Base-by-base conservation (phyloP, 2,113 vertebrate genomes). In the Prochilodus magdalenae region DNA sequence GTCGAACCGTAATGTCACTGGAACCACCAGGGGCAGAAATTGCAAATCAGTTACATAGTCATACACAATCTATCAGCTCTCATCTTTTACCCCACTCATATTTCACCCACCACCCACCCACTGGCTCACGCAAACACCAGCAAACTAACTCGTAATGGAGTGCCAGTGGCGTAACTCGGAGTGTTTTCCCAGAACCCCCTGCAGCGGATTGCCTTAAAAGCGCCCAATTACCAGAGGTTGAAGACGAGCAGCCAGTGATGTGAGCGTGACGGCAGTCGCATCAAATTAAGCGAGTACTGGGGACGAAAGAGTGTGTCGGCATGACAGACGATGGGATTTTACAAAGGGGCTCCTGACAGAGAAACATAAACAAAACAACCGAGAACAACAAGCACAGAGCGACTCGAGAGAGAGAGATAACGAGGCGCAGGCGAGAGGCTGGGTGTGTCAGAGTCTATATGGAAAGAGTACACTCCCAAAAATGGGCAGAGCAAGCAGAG, bases 221-320 rank as follows among this genome's bases (percentile, higher is more conserved):
- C 59, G 33, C 66, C 79, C 83, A 90, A 91, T 91, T 88, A 89
- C 27, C 49, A 77, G 78, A 85, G 82, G 86, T 86, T 75, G 80
- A 86, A 77, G 84, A 84, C 71, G 60, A 83, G 73, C 4, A 84
- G 74, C 82, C 83, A 82, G 85, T 76, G 89, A 86, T 74, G n/a
- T 3, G n/a, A 59, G 26, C 49, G 66, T 73, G 80, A 86, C 84
- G 74, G 86, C 80, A 88, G 80, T 79, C 86, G 86, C 87, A 81
- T 84, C 89, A 88, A 86, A 90, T 91, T 85, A 88, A 88, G 87
- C 81, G 60, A 79, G 11, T 26, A 80, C 84, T 79, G 84, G 83
- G 88, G 86, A 75, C 79, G 74, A 71, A 79, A 30, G 5, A 59
- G 33, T 67, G 20, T 59, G 26, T 36, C 36, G 66, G 69, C 77